Base-by-base conservation (phyloP, 2,888 invertebrate species). In the Drosophila nigritarsus region DNA sequence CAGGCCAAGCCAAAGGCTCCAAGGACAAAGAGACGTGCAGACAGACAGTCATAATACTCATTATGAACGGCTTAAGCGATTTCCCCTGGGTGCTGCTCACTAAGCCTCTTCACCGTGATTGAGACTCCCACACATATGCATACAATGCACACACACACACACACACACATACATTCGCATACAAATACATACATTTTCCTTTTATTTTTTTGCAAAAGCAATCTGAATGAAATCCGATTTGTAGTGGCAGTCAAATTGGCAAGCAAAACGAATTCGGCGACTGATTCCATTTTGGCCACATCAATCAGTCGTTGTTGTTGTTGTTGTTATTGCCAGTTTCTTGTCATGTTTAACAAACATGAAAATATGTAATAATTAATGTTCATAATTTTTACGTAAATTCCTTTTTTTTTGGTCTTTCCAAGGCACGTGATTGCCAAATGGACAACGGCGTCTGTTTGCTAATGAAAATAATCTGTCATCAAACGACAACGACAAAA, bases 21-120 rank as follows among this genome's bases (percentile, higher is more conserved):
- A 55, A 55, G 55, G 55, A 42, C 56, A 54, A n/a, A 5, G 48
- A 36, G 53, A 40, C 69, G 61, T 32, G 29, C 54, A 69, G 67
- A 60, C 65, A 70, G 64, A 42, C 72, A 71, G 65, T 74, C 84
- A 86, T 87, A 90, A 87, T 87, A 84, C 90, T 92, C 92, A 92
- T 92, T 92, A 92, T 92, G 92, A 92, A 92, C 92, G 92, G 92
- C 92, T 92, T 92, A 92, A 82, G 88, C 91, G 91, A 92, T 92
- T 92, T 92, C 92, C 92, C 92, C 75, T 61, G 92, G 87, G 92
- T 63, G 87, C 87, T 78, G 13, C 27, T 27, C 68, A 72, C 87
- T 90, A 91, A 90, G 90, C 90, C 90, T 81, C 88, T 85, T 90
- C 86, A 78, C 86, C 80, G 82, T 81, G 86, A 84, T 83, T 83